Conservation (phyloP, 2,113 vertebrate species). For the Nicator chloris region DNA sequence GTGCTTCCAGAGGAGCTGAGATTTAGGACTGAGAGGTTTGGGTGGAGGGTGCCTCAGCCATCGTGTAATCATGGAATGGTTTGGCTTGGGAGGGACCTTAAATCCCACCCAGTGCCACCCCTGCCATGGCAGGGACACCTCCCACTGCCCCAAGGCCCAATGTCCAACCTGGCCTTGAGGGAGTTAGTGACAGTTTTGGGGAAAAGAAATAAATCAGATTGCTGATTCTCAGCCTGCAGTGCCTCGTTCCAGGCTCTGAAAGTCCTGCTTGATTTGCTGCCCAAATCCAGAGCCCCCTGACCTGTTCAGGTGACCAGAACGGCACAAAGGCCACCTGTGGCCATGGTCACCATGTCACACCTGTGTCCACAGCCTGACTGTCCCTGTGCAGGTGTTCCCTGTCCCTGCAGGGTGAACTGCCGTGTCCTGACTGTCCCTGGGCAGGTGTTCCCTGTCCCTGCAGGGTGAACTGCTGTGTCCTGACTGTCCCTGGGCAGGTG, state of each 20-base stretch:
- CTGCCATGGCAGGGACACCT: background rate
- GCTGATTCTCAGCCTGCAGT: background rate
- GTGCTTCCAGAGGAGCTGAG: background rate
- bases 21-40: background rate
- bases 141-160: background rate
- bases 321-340: background rate
- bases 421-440: too few relatives aligned
- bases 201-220: background rate
- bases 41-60: background rate
- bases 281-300: background rate
- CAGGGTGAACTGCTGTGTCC: too few relatives aligned
- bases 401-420: too few relatives aligned
- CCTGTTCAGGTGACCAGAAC: too few relatives aligned
- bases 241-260: background rate
- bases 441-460: too few relatives aligned
- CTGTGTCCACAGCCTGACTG: background rate
- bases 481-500: too few relatives aligned
- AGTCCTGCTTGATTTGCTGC: background rate
- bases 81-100: background rate
- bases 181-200: background rate
- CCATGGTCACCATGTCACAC: fast-evolving
- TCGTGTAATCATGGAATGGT: background rate
- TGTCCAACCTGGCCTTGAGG: background rate
- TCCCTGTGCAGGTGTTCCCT: too few relatives aligned
- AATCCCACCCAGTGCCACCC: background rate